phyloP scores from a whole-genome alignment of 2,888 invertebrate species.

The Microplitis manilae region DNA sequence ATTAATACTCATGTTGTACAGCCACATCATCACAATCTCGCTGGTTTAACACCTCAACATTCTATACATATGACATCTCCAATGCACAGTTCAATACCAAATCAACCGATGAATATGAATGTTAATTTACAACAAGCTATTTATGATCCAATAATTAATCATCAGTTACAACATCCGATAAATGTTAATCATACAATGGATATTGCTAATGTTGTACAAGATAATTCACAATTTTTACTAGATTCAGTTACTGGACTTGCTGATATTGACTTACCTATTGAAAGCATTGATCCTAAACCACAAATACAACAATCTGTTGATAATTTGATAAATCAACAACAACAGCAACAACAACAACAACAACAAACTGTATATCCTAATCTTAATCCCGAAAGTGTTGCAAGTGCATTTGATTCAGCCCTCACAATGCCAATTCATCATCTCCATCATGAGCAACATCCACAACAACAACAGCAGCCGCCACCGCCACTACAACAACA shows the following conservation, averaged over 20 bases:
- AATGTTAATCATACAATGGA: constrained; percentile 57
- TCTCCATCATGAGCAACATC: constrained; percentile 36
- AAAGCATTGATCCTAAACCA: constrained; percentile 60
- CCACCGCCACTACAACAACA: constrained; percentile 14
- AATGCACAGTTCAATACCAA: constrained; percentile 55
- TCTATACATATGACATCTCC: constrained; percentile 56
- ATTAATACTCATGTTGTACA: constrained; percentile 46
- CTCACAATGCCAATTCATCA: constrained; percentile 42
- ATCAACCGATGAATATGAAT: constrained; percentile 51
- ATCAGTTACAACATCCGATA: constrained; percentile 61
- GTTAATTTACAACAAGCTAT: constrained; percentile 62
- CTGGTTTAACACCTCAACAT: constrained; percentile 59
- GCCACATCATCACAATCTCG: constrained; percentile 53
- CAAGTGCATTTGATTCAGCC: constrained; percentile 48
- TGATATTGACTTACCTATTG: constrained; percentile 67
- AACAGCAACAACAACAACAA: constrained; percentile 19
- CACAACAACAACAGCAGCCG: constrained; percentile 44
- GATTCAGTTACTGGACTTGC: constrained; percentile 65
- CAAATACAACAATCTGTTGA: constrained; percentile 28
- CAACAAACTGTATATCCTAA: constrained; percentile 44
- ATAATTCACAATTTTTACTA: constrained; percentile 63
- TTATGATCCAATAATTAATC: constrained; percentile 64
- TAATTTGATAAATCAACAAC: constrained; percentile 27
- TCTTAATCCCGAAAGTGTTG: constrained; percentile 49
- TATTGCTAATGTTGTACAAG: constrained; percentile 56